These are phyloP conservation scores for Neria commutata DNA, from an alignment of 2,888 invertebrate genomes.

Conservation along the genomic window DNA sequence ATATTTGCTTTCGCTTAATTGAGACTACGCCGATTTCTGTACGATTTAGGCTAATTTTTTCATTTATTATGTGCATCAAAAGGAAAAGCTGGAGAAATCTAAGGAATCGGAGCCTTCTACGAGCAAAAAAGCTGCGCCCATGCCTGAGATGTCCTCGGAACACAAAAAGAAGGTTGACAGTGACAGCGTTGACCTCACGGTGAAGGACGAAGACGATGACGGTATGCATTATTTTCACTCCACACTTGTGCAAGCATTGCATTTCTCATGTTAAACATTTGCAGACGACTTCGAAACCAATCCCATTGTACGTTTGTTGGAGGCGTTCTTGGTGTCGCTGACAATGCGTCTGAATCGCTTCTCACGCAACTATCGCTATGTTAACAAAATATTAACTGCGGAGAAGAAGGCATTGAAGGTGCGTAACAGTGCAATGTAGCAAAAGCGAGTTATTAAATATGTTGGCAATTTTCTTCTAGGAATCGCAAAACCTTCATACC, in stretches of 20 bases:
- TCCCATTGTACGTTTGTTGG: slow-evolving; percentile 55
- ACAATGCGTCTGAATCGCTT: slow-evolving; percentile 82
- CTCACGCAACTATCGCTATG: slow-evolving; percentile 94
- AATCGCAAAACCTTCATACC: slow-evolving; percentile 70
- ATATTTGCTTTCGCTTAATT: no score
- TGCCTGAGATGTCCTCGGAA: slow-evolving; percentile 44
- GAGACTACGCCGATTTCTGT: no score
- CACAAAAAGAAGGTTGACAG: slow-evolving; percentile 47
- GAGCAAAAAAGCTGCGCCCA: slow-evolving; percentile 35
- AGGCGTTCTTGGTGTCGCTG: slow-evolving; percentile 72
- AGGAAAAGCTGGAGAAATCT: no score
- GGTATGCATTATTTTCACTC: not conserved
- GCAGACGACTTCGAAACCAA: slow-evolving; percentile 47
- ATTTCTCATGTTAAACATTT: not conserved
- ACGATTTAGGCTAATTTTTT: no score
- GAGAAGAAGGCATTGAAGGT: slow-evolving; percentile 92
- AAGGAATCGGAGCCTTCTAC: slow-evolving; percentile 39
- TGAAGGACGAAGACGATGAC: slow-evolving; percentile 49
- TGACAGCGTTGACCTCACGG: slow-evolving; percentile 51
- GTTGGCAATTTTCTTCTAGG: slow-evolving; percentile 62
- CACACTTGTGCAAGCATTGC: not conserved
- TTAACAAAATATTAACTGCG: slow-evolving; percentile 83
- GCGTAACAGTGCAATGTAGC: slow-evolving; percentile 36
- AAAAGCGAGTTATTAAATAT: not conserved
- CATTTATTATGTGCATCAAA: no score